Percentiles rank a stretch among this genome's conserved stretches.
Conservation (phyloP, 1,140 invertebrate genomes). For the Drosophila bipectinata region DNA sequence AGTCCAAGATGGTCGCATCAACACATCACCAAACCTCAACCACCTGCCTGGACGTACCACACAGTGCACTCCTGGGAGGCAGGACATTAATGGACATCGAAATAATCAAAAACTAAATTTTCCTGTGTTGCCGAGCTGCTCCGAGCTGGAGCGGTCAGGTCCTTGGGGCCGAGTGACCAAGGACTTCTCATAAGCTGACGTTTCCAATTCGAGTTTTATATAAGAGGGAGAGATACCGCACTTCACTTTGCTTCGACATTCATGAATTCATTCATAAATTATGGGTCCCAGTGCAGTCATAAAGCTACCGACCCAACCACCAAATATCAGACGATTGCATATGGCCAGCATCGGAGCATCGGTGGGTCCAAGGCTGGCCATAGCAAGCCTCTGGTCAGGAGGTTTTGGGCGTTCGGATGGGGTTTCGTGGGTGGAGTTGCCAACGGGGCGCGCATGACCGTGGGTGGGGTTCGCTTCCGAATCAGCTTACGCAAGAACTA, state of each 20-base stretch:
- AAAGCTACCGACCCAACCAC: conserved; percentile 68
- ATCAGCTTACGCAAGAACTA: conserved; percentile 47
- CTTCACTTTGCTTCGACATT: conserved; percentile 67
- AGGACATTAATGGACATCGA: conserved; percentile 78
- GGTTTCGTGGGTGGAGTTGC: background rate
- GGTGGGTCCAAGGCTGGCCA: conserved; percentile 16
- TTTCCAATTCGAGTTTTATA: conserved; percentile 58
- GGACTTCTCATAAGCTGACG: conserved; percentile 57
- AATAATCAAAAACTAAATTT: conserved; percentile 81
- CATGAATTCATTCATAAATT: conserved; percentile 82
- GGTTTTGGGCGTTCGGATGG: conserved; percentile 8
- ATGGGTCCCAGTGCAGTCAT: conserved; percentile 77
- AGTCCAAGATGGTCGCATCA: conserved; percentile 15
- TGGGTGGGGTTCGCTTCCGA: conserved; percentile 13
- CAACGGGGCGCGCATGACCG: background rate
- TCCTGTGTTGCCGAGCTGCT: conserved; percentile 11
- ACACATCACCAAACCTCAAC: conserved; percentile 27
- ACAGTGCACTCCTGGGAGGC: conserved; percentile 54
- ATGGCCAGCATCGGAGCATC: conserved; percentile 33
- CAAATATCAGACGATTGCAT: conserved; percentile 78
- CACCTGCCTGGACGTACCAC: conserved; percentile 14
- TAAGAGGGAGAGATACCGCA: conserved; percentile 18
- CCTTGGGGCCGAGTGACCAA: conserved; percentile 51
- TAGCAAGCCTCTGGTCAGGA: conserved; percentile 5
- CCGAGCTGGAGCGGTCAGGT: conserved; percentile 28